Evolutionary conservation across 1,140 invertebrate species (phyloP).

Genomic region (Hylaeus volcanicus): DNA sequence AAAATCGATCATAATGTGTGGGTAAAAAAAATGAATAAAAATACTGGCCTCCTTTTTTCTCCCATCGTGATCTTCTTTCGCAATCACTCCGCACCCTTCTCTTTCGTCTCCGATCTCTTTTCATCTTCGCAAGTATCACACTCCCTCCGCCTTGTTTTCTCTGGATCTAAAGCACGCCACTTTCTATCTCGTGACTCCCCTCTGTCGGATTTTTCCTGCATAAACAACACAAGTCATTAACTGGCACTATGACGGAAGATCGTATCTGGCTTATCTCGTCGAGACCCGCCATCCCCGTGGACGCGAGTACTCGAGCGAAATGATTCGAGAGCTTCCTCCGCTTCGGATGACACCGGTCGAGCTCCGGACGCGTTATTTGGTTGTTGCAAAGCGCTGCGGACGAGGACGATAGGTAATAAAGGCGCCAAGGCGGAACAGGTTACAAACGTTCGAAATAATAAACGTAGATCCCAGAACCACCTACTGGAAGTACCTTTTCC

Average conservation of each 20-base stretch:
- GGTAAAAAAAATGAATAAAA: too few relatives aligned
- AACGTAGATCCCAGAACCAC: too few relatives aligned
- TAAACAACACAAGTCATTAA: constrained; percentile 73
- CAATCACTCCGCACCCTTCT: background rate
- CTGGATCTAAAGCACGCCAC: constrained; percentile 7
- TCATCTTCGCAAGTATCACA: constrained; percentile 13
- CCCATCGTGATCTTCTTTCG: background rate
- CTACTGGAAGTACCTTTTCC: too few relatives aligned
- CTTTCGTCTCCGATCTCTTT: background rate
- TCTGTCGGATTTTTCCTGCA: constrained; percentile 68
- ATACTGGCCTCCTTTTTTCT: constrained; percentile 20
- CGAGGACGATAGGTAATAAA: constrained; percentile 6
- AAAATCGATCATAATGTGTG: too few relatives aligned
- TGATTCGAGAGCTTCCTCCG: constrained; percentile 27
- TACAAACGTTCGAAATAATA: too few relatives aligned
- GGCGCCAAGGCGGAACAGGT: background rate
- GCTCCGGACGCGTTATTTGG: constrained; percentile 23
- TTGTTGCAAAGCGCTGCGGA: constrained; percentile 9
- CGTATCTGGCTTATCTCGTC: constrained; percentile 68
- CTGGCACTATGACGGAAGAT: constrained; percentile 63
- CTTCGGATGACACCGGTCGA: constrained; percentile 14
- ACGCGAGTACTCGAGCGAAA: background rate
- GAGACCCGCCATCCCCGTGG: constrained; percentile 42
- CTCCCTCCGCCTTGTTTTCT: constrained; percentile 24
- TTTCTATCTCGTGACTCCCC: constrained; percentile 23